Conservation (phyloP, 2,797 vertebrate species). For the Sciurus vulgaris region DNA sequence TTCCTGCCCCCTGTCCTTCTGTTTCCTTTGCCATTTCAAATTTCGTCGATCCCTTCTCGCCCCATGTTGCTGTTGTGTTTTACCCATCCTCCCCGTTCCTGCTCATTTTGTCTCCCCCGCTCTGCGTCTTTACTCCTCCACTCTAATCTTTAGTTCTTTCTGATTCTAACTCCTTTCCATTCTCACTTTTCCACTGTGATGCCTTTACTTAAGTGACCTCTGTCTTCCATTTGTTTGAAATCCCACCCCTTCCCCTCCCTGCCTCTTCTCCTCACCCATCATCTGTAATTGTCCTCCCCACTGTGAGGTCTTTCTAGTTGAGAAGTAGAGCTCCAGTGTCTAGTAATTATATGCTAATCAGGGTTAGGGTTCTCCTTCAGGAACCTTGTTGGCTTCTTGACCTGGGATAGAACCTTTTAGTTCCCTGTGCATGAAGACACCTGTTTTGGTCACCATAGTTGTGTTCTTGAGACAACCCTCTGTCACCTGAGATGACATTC, state of each 20-base stretch:
- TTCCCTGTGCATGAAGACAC: background rate
- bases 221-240: background rate
- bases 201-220: background rate
- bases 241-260: background rate
- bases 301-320: background rate
- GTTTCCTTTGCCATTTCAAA: conserved; percentile 70
- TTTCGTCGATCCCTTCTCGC: background rate
- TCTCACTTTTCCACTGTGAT: background rate
- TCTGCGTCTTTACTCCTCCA: background rate
- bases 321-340: background rate
- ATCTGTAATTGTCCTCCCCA: background rate
- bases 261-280: background rate
- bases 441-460: background rate
- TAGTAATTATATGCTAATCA: background rate
- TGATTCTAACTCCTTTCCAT: background rate
- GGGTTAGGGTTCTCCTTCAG: background rate
- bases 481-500: background rate
- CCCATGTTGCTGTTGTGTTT: background rate
- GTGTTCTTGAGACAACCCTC: background rate
- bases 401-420: background rate
- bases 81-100: background rate
- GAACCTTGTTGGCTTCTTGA: background rate
- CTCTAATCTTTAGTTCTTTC: background rate
- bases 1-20: conserved; percentile 74
- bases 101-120: background rate